Evolutionary conservation across 2,888 invertebrate species (phyloP), one percentile per base, ranked within the genome.

Genomic region (Poecilus cupreus): DNA sequence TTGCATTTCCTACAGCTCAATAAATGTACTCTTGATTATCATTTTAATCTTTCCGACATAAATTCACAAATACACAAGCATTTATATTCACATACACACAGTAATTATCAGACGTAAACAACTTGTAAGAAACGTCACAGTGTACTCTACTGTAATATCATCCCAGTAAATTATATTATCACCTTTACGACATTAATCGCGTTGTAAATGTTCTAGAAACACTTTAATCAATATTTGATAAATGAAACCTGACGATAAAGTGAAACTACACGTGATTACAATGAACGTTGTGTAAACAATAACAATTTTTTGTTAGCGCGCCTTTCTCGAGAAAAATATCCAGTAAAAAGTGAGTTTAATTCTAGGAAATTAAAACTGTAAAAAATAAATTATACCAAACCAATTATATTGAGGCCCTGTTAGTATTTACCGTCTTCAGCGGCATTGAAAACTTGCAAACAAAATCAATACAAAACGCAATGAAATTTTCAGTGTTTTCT

Each of bases 201-300:
- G 26, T 60, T 60, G 24, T 60, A 60, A 60, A 26, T 60, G 60
- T 13, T n/a, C 60, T 32, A 26, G 60, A 60, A 60, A 26, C 54
- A 20, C 22, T 60, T 68, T 32, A 68, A 68, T 68, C 64, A 68
- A 68, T 32, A 68, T 32, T 60, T 16, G 64, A 68, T 68, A 68
- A 37, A 4, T 51, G 6, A 13, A 51, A 51, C 11, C 2, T 18
- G 18, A 68, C 11, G 16, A 68, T 68, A 24, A 60, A 39, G 64
- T 37, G 64, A 68, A 68, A 68, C 37, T 68, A 68, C 64, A 68
- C 32, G 37, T 37, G 64, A 37, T 68, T 18, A 16, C 16, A 68
- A 5, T 22, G 22, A 60, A 0, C 16, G 46, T 46, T 46, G 60
- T 37, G 16, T 4, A 68, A 68, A 68, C 39, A 68, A 37, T 68